These are phyloP conservation scores for Urechis unicinctus DNA, from an alignment of 2,888 invertebrate genomes.

Conservation along the genomic window DNA sequence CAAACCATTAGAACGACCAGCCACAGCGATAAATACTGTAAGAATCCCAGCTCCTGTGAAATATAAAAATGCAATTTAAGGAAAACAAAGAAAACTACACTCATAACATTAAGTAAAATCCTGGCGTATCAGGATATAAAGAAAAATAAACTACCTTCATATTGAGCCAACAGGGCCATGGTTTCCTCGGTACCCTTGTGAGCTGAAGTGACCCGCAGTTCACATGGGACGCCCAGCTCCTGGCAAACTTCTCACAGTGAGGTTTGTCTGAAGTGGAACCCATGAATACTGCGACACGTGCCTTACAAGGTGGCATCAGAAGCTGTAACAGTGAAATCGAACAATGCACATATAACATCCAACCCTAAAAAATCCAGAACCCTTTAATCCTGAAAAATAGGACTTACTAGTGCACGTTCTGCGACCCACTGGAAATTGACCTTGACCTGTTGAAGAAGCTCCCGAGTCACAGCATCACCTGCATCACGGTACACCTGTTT, in stretches of 20 bases:
- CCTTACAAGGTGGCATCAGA: constrained; percentile 31
- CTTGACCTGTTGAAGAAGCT: constrained; percentile 82
- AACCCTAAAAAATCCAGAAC: too few species aligned
- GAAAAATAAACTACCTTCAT: too few species aligned
- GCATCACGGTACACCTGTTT: constrained; percentile 96
- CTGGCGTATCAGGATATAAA: too few species aligned
- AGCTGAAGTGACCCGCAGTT: constrained; percentile 79
- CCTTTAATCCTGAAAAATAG: too few species aligned
- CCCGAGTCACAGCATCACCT: constrained; percentile 70
- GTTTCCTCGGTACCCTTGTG: constrained; percentile 88
- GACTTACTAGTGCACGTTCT: constrained; percentile 67
- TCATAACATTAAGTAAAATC: too few species aligned
- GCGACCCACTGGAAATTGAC: constrained; percentile 90
- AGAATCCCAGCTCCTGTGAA: constrained; percentile 57
- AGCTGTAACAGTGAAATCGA: constrained; percentile 27
- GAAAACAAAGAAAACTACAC: too few species aligned
- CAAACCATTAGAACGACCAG: constrained; percentile 93
- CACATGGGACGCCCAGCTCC: constrained; percentile 68
- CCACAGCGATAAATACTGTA: constrained; percentile 88
- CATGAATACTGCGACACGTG: constrained; percentile 78
- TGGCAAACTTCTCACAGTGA: constrained; percentile 78
- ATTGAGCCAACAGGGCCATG: constrained; percentile 68
- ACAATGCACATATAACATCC: too few species aligned
- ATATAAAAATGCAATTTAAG: too few species aligned
- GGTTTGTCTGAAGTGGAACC: constrained; percentile 83